Evolutionary conservation across 1,140 invertebrate species (phyloP).

Genomic region (Bombus vancouverensis): DNA sequence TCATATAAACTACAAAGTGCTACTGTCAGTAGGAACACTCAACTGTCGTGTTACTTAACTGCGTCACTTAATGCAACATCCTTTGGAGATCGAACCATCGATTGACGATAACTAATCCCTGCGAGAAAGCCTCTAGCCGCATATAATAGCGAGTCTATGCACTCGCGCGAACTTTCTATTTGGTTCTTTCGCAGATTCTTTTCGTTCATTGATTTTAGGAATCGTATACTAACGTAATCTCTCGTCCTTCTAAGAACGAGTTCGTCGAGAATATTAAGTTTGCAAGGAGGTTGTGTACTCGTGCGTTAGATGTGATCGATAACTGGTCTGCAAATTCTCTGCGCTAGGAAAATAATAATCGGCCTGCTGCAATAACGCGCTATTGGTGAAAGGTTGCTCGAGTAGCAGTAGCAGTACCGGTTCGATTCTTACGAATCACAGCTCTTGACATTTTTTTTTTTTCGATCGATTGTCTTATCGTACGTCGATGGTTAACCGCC

Average conservation of each 20-base stretch:
- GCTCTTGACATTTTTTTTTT: background rate
- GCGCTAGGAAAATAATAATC: conserved; percentile 9
- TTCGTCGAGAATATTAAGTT: background rate
- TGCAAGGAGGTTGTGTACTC: background rate
- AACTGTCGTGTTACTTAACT: conserved; percentile 13
- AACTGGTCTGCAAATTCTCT: conserved; percentile 6
- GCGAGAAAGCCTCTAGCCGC: background rate
- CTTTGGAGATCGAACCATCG: conserved; percentile 26
- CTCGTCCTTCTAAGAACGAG: background rate
- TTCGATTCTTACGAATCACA: background rate
- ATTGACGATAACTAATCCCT: conserved; percentile 21
- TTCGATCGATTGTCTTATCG: background rate
- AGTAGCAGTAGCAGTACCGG: conserved; percentile 8
- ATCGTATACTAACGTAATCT: background rate
- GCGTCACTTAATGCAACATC: conserved; percentile 10
- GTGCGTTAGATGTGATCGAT: background rate
- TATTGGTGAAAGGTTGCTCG: conserved; percentile 16
- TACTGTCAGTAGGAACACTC: background rate
- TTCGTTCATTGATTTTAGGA: background rate
- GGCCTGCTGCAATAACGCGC: background rate
- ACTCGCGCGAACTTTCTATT: background rate
- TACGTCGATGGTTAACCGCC: background rate
- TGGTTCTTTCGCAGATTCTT: background rate
- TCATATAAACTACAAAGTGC: background rate
- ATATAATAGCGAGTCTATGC: background rate